Base-by-base conservation (phyloP, 92 coral and sea anemone genomes). In the Diadumene lineata region DNA sequence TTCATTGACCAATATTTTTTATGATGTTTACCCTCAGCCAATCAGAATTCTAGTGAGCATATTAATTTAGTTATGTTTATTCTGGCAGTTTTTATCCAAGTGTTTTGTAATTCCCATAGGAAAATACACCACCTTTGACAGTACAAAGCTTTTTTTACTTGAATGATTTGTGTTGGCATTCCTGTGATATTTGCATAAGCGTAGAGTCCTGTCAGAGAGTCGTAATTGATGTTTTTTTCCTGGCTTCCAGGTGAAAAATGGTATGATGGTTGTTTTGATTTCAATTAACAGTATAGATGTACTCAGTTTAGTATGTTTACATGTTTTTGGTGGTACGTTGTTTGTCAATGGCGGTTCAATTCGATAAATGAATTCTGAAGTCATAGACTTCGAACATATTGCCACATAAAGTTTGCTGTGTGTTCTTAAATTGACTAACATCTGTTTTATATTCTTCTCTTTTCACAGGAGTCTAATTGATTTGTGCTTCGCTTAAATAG, bases 401-500 rank as follows among this genome's bases (percentile, higher is more conserved):
- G n/a, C n/a, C n/a, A n/a, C n/a, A n/a, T n/a, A n/a, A n/a, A n/a
- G n/a, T n/a, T n/a, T n/a, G n/a, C n/a, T n/a, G n/a, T 44, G 51
- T 53, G 10, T 53, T 53, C 58, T 4, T 53, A 13, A 53, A 53
- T 38, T 23, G n/a, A n/a, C n/a, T n/a, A n/a, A 53, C 58, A 53
- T 53, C 6, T 53, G 58, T 38, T 53, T 23, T 53, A 4, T 53
- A n/a, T 53, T 13, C 24, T 21, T 53, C 2, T 53, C 6, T 53
- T 53, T 53, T 53, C 58, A 53, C 58, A 53, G 58, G 58, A 21
- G 3, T 53, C 21, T 53, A 53, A 53, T 53, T 53, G 58, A 53
- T 53, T 53, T 3, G 19, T 3, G 19, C 8, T 23, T 38, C 48
- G 13, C 7, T 38, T 13, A 38, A n/a, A 38, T 38, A 4, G 48